Conservation (phyloP, 2,113 vertebrate genomes). For the Microtus montanus region DNA sequence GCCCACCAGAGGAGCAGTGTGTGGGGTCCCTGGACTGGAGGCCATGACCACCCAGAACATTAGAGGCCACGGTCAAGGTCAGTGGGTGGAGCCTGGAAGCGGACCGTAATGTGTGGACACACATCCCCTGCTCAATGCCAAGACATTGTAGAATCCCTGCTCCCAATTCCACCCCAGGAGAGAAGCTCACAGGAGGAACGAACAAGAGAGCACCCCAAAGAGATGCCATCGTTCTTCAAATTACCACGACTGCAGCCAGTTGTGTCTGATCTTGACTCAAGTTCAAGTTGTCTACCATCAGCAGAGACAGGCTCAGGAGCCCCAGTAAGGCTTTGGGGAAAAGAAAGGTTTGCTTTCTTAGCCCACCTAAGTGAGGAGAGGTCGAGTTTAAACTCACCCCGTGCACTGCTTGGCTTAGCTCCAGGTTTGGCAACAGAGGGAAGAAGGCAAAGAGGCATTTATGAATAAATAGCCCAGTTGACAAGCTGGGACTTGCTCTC, state of each 20-base stretch:
- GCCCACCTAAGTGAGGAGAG: conserved; percentile 8
- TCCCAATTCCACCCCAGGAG: not conserved
- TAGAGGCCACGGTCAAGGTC: not conserved
- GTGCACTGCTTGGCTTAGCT: not conserved
- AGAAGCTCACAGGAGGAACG: not conserved
- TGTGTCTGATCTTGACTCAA: conserved; percentile 28
- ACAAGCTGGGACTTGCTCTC: conserved; percentile 41
- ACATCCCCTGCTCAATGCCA: not conserved
- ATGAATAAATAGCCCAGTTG: conserved; percentile 33
- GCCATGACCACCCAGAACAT: fast-evolving
- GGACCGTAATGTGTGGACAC: not conserved
- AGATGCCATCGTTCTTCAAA: not conserved
- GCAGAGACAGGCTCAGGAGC: not conserved
- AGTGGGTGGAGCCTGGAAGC: not conserved
- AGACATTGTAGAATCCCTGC: not conserved
- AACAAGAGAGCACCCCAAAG: not conserved
- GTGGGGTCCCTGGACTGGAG: not conserved
- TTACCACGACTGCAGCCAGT: not conserved
- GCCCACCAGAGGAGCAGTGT: not conserved
- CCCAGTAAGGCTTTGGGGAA: not conserved
- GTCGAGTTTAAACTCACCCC: not conserved
- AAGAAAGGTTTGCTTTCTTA: not conserved
- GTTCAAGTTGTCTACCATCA: conserved; percentile 15
- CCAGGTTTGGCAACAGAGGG: conserved; percentile 25
- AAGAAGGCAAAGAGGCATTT: not conserved